Conservation (phyloP, 2,113 vertebrate genomes). For the Oostethus manadensis region DNA sequence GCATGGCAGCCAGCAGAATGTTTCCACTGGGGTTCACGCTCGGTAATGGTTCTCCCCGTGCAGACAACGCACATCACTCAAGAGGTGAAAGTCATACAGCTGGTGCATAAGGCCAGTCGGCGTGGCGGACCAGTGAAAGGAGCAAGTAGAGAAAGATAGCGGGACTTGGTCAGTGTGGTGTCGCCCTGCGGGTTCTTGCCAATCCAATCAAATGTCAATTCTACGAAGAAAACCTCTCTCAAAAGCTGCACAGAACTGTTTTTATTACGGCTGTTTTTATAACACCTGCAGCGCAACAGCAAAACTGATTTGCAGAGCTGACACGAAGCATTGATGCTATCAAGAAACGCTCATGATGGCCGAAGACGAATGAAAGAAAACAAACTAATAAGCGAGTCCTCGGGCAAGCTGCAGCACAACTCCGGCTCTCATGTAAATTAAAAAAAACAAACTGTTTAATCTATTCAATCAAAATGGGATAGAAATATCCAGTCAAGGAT, state of each 20-base stretch:
- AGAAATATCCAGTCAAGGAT: conserved; percentile 27
- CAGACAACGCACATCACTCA: conserved; percentile 46
- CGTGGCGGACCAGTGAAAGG: conserved; percentile 17
- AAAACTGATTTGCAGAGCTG: conserved; percentile 43
- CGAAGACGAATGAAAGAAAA: conserved; percentile 33
- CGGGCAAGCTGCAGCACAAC: conserved; percentile 17
- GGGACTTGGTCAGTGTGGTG: conserved; percentile 21
- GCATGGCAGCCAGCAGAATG: conserved; percentile 39
- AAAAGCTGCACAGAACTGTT: conserved; percentile 18
- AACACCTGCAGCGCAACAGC: conserved; percentile 38
- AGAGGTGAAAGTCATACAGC: conserved; percentile 46
- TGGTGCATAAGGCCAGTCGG: conserved; percentile 8
- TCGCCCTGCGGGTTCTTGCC: conserved; percentile 30
- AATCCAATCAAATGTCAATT: conserved; percentile 43
- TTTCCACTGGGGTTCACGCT: conserved; percentile 43
- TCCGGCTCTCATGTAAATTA: conserved; percentile 26
- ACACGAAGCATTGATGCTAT: conserved; percentile 40
- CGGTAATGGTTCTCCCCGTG: conserved; percentile 41
- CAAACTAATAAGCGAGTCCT: conserved; percentile 42
- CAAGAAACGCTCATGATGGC: conserved; percentile 17
- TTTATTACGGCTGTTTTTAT: conserved; percentile 45
- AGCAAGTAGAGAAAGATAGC: conserved; percentile 23
- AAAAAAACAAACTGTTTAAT: conserved; percentile 35
- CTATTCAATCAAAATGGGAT: conserved; percentile 30
- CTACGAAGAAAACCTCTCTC: conserved; percentile 15